These are phyloP conservation scores for Pipra filicauda DNA, from an alignment of 2,113 vertebrate species.

Conservation along the genomic window DNA sequence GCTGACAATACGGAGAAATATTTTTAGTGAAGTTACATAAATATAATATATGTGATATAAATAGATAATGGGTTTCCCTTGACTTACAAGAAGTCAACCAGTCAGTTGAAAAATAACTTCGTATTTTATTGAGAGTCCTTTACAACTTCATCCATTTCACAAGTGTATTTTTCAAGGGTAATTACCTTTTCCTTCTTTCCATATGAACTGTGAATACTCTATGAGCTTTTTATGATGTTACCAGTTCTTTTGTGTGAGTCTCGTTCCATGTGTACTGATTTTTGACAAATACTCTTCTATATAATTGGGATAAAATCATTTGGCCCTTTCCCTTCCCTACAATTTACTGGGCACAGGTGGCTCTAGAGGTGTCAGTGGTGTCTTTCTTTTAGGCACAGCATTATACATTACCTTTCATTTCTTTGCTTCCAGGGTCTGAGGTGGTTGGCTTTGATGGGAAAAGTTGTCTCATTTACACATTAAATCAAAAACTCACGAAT, in stretches of 20 bases:
- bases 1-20: not conserved
- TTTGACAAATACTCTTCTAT: conserved; percentile 44
- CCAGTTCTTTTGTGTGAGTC: not conserved
- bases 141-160: conserved; percentile 54
- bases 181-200: conserved; percentile 28
- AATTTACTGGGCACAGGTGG: not conserved
- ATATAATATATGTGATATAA: not conserved
- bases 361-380: not conserved
- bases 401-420: conserved; percentile 35
- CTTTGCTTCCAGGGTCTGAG: conserved; percentile 80
- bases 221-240: conserved; percentile 4
- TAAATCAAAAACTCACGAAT: conserved; percentile 70
- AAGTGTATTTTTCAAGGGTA: conserved; percentile 49
- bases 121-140: conserved; percentile 13
- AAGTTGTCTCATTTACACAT: conserved; percentile 81
- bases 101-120: conserved; percentile 34
- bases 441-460: conserved; percentile 84
- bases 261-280: conserved; percentile 33
- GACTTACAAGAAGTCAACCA: conserved; percentile 19
- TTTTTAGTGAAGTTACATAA: not conserved
- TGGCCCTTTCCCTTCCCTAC: accelerated
- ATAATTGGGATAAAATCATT: not conserved
- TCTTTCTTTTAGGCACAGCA: not conserved
- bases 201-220: conserved; percentile 13
- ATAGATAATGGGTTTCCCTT: not conserved